These are phyloP conservation scores for Montipora capitata DNA, from an alignment of 92 coral and sea anemone species.

Conservation along the genomic window DNA sequence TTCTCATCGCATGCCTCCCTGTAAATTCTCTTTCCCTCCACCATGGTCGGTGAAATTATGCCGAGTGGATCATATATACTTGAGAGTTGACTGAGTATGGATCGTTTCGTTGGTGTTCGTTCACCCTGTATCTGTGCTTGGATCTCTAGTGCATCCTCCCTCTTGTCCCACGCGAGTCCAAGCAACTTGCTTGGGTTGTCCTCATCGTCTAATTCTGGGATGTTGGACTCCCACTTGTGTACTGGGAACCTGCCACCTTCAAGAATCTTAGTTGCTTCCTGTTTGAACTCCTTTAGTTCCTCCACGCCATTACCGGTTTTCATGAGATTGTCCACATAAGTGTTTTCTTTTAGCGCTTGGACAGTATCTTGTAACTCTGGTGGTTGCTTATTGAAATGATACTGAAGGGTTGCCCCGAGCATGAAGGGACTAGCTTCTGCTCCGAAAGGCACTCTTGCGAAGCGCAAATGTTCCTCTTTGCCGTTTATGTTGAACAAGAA, in stretches of 20 bases:
- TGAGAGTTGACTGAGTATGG: no score
- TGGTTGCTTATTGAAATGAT: no score
- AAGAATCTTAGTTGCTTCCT: constrained; percentile 38
- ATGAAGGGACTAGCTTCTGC: no score
- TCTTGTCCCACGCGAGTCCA: constrained; percentile 67
- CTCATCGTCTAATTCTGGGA: constrained; percentile 42
- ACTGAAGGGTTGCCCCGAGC: no score
- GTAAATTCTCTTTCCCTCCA: constrained; percentile 54
- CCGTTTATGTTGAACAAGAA: background rate
- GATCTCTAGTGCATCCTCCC: background rate
- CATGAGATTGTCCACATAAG: background rate
- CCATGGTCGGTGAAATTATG: constrained; percentile 38
- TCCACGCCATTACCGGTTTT: background rate
- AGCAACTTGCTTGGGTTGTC: constrained; percentile 61
- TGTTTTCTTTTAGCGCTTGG: background rate
- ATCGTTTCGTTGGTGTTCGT: no score
- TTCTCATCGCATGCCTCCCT: constrained; percentile 59
- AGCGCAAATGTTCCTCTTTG: background rate
- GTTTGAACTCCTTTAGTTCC: constrained; percentile 21
- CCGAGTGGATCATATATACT: background rate
- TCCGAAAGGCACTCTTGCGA: no score
- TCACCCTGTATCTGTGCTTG: no score
- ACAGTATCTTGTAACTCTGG: background rate
- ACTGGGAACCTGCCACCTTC: constrained; percentile 61
- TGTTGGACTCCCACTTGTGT: constrained; percentile 65